Evolutionary conservation across 2,797 vertebrate genomes (phyloP).

Genomic region (Sebastes melanostomus): DNA sequence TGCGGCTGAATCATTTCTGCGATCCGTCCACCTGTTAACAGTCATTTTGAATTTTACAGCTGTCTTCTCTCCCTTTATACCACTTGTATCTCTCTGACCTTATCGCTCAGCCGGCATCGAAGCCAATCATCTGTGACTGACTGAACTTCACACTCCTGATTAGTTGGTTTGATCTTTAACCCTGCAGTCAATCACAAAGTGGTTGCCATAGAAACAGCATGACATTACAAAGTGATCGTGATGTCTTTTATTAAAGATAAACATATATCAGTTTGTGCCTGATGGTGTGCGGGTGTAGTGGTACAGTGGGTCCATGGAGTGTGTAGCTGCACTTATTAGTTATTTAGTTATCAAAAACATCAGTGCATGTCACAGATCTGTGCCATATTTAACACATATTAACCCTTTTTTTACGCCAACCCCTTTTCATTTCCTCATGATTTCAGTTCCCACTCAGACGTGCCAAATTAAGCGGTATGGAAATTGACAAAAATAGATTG

Average conservation of each 20-base stretch:
- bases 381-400: background rate
- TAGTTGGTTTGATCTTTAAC: slow-evolving; percentile 54
- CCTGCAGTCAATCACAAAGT: slow-evolving; percentile 12
- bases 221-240: background rate
- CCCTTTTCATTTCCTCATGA: slow-evolving; percentile 9
- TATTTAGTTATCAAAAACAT: background rate
- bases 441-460: slow-evolving; percentile 28
- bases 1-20: background rate
- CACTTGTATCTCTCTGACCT: slow-evolving; percentile 12
- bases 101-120: background rate
- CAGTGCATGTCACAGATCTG: background rate
- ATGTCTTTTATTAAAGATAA: slow-evolving; percentile 13
- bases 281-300: background rate
- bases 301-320: too few relatives aligned
- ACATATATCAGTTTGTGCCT: background rate
- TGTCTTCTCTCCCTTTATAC: slow-evolving; percentile 24
- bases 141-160: slow-evolving; percentile 65
- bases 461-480: slow-evolving; percentile 29
- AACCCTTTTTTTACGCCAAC: slow-evolving; percentile 5
- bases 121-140: slow-evolving; percentile 18
- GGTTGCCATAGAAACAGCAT: background rate
- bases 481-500: slow-evolving; percentile 41
- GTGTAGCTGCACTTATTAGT: background rate
- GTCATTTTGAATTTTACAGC: background rate
- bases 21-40: background rate